Conservation (phyloP, 2,113 vertebrate genomes). For the Dermatemys mawii region DNA sequence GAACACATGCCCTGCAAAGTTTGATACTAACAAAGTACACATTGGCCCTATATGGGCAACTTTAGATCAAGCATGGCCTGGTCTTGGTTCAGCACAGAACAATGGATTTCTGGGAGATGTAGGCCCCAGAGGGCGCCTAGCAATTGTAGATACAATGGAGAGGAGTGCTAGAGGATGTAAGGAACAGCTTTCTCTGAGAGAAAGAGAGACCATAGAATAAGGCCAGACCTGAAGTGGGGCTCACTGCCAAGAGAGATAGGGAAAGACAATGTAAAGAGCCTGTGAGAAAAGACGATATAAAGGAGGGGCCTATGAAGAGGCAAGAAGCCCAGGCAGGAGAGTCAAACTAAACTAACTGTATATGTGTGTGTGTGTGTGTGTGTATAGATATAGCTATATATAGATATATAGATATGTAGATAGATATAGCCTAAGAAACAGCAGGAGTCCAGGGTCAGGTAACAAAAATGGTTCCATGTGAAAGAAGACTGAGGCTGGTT, state of each 20-base stretch:
- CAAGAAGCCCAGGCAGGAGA: neutral
- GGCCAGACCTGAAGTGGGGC: neutral
- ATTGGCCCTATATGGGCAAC: neutral
- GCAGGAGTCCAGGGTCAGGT: neutral
- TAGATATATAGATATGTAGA: too few relatives aligned
- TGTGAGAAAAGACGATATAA: too few relatives aligned
- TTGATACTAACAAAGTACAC: rapidly evolving
- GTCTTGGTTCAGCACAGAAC: neutral
- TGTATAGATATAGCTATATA: too few relatives aligned
- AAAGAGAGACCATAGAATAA: neutral
- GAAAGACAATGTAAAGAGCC: too few relatives aligned
- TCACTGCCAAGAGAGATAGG: rapidly evolving
- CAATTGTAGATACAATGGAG: neutral
- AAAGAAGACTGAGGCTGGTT: neutral
- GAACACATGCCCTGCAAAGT: neutral
- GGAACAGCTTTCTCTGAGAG: neutral
- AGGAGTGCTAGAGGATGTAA: neutral
- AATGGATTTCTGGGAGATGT: neutral
- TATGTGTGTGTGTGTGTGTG: too few relatives aligned
- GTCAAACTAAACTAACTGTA: neutral
- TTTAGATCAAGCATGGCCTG: neutral
- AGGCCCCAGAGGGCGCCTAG: rapidly evolving
- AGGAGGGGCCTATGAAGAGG: neutral
- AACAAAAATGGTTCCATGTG: neutral
- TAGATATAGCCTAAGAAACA: neutral